Evolutionary conservation across 2,797 vertebrate genomes (phyloP), one percentile per base, ranked within the genome.

Genomic region (Brotogeris chrysoptera): DNA sequence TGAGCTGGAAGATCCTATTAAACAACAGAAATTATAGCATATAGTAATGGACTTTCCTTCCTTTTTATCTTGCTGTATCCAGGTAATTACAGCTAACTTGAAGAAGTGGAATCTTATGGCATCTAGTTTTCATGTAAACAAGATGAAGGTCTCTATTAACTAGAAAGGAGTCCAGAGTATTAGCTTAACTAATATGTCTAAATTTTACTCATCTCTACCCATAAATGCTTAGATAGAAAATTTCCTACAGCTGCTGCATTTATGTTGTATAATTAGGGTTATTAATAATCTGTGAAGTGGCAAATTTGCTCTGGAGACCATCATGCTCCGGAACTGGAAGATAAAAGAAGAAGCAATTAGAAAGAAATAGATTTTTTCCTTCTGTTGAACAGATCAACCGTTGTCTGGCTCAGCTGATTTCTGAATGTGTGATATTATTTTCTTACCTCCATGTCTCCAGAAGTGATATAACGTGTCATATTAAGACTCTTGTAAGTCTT

Each of bases 251-350:
- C 32, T 50, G 23, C 19, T 73, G 38, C 15, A 21, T 11, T 85
- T 83, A 38, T 79, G 23, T 23, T 43, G 20, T 20, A 21, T 16
- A 81, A 60, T 53, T 80, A 76, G 53, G 53, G 19, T 55, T n/a
- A 55, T n/a, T n/a, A 55, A 55, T 55, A 21, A n/a, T 59, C 23
- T 25, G 32, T 24, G n/a, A 70, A 81, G 27, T 3, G 2, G 5
- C 19, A 70, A 23, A 73, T 69, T 89, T 59, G 11, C 27, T 49
- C 27, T 50, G n/a, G 43, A 60, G 24, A 44, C 6, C 9, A 30
- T 50, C 41, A 4, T 12, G 5, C 1, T 14, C 6, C 0, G 0
- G 13, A 87, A 64, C 6, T 3, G 3, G 16, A 73, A 76, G 21
- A 50, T 28, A 49, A 84, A 78, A 84, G 24, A 50, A 80, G 57